Evolutionary conservation across 1,140 invertebrate genomes (phyloP).

Genomic region (Aethina tumida): DNA sequence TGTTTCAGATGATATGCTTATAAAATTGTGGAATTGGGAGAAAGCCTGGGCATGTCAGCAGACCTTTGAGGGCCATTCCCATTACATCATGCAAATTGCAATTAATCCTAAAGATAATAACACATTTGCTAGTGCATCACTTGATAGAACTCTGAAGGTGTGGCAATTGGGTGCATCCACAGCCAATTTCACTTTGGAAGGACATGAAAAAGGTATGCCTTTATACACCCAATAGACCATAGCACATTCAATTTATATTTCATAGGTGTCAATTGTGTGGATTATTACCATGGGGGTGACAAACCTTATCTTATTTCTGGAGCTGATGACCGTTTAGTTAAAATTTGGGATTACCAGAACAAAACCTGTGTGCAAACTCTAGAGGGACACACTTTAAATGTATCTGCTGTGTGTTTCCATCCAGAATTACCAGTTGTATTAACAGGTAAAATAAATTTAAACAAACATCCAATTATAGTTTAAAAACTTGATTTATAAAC

Average conservation of each 20-base stretch:
- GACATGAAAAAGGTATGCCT: conserved; percentile 88
- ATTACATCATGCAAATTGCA: conserved; percentile 99
- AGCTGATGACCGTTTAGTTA: conserved; percentile 93
- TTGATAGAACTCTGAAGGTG: conserved; percentile 95
- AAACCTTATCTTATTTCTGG: conserved; percentile 99
- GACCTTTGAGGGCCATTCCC: conserved; percentile 95
- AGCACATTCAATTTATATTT: too few relatives aligned
- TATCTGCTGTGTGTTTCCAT: conserved; percentile 89
- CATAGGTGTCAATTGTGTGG: conserved; percentile 97
- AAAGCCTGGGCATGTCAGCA: conserved; percentile 96
- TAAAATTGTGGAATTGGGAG: conserved; percentile 99
- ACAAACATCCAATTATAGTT: conserved; percentile 79
- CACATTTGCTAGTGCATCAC: conserved; percentile 97
- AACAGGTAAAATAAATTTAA: conserved; percentile 60
- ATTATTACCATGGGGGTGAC: conserved; percentile 97
- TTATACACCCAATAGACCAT: too few relatives aligned
- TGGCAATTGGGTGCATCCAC: conserved; percentile 69
- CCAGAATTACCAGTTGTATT: conserved; percentile 95
- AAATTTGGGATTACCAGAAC: conserved; percentile 99
- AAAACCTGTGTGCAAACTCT: conserved; percentile 99
- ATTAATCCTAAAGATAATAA: conserved; percentile 99
- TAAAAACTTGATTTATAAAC: conserved; percentile 34
- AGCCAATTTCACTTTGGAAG: conserved; percentile 97
- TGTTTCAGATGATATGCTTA: conserved; percentile 90
- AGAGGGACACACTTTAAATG: conserved; percentile 94